Conservation (phyloP, 2,113 vertebrate genomes). For the Carollia perspicillata region DNA sequence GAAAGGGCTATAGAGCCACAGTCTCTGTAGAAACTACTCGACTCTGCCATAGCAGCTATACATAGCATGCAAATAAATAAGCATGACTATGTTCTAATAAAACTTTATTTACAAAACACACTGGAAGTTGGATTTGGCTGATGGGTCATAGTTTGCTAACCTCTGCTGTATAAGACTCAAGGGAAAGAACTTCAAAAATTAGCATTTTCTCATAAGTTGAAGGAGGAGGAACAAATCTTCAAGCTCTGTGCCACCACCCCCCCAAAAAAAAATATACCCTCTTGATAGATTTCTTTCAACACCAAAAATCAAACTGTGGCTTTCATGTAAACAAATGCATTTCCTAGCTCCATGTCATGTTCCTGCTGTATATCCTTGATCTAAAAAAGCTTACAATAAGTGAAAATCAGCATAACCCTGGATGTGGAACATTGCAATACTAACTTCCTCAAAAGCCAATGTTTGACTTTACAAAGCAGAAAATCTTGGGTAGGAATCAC, state of each 20-base stretch:
- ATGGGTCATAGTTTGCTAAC: background rate
- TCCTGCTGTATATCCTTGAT: background rate
- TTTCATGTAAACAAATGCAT: slow-evolving; percentile 55
- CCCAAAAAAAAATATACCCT: background rate
- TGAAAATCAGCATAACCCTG: slow-evolving; percentile 33
- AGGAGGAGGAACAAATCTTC: slow-evolving; percentile 69
- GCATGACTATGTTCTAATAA: background rate
- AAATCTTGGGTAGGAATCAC: background rate
- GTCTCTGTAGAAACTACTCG: background rate
- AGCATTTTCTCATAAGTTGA: slow-evolving; percentile 42
- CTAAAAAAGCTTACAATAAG: background rate
- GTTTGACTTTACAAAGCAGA: slow-evolving; percentile 4
- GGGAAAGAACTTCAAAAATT: slow-evolving; percentile 57
- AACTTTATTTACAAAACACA: background rate
- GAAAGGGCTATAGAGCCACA: background rate
- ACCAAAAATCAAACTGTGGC: slow-evolving; percentile 40
- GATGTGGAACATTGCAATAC: background rate
- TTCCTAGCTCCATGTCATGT: background rate
- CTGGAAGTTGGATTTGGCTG: background rate
- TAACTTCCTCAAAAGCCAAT: background rate
- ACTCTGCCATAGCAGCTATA: rapidly evolving
- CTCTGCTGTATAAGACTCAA: background rate
- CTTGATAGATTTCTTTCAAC: slow-evolving; percentile 55
- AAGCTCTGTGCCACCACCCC: slow-evolving; percentile 8
- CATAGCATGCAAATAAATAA: background rate